These are phyloP conservation scores for Halcyon smyrnensis DNA, from an alignment of 2,797 vertebrate species.

Conservation along the genomic window DNA sequence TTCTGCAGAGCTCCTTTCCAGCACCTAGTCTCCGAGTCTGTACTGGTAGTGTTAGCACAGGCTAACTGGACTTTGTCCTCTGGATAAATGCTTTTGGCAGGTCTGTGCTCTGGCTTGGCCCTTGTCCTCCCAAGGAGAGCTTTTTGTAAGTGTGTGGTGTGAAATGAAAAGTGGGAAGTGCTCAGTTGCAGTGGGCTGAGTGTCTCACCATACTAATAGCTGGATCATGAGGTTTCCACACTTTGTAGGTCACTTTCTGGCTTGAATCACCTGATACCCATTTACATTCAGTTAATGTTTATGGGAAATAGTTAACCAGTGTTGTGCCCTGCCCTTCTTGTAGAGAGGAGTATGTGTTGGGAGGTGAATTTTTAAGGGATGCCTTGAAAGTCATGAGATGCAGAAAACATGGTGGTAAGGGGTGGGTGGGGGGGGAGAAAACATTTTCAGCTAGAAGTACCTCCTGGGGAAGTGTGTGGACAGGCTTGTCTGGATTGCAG, in stretches of 20 bases:
- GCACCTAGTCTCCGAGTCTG: too few species aligned
- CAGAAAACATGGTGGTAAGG: fast-evolving
- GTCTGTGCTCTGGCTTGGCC: background rate
- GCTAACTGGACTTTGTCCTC: background rate
- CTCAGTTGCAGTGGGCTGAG: fast-evolving
- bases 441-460: background rate
- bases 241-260: fast-evolving
- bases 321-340: too few species aligned
- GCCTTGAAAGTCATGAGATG: background rate
- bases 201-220: background rate
- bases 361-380: background rate
- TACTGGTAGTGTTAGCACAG: background rate
- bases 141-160: fast-evolving
- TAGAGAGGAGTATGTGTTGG: too few species aligned
- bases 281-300: background rate
- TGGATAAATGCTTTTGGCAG: background rate
- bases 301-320: background rate
- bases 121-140: fast-evolving
- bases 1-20: too few species aligned
- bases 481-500: background rate
- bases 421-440: background rate
- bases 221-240: background rate
- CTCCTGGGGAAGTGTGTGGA: too few species aligned
- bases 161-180: too few species aligned
- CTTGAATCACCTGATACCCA: background rate